Base-by-base conservation (phyloP, 2,113 vertebrate genomes). In the Uropsilus gracilis region DNA sequence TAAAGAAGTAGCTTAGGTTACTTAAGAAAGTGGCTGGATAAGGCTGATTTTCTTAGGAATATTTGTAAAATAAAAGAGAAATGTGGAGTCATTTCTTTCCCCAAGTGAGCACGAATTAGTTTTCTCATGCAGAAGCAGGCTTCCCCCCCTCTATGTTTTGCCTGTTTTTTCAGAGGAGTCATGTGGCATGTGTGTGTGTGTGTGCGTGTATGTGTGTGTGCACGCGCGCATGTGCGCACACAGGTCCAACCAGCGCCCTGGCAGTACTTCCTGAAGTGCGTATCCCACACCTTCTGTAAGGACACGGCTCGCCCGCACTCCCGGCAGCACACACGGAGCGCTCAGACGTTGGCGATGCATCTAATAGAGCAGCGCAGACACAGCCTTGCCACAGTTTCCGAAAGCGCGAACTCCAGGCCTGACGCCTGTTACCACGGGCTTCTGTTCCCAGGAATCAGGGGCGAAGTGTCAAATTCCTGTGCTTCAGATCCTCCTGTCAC, bases 241-340 rank as follows among this genome's bases (percentile, higher is more conserved):
- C n/a, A 37, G 76, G 34, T 91, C 42, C 80, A 66, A 73, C 69
- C 90, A 93, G 59, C 66, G 53, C 87, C 86, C 92, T 84, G 69
- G 32, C 77, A 61, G 73, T 75, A 81, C 89, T 96, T 95, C 78
- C 93, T 75, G 89, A 90, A 89, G 91, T 66, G 61, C 89, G 50
- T 87, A 87, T 94, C 59, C 77, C 80, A 68, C 73, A 78, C 78
- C 63, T 17, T 86, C 68, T 91, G 39, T 34, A 57, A 80, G 55
- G 73, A 37, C 76, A 63, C 53, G 66, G 20, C 46, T 34, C 53
- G 69, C n/a, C 42, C 61, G 18, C 48, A 94, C 63, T 88, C 59
- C 78, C 95, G 93, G 53, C 42, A 37, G 6, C 50, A 3, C 34
- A 16, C 37, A 86, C 59, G 11, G 0, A 63, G 77, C 34, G 48